Percentiles rank a stretch among this genome's conserved stretches.
These are phyloP conservation scores for Atractosteus spatula DNA, from an alignment of 2,113 vertebrate species.

Conservation along the genomic window DNA sequence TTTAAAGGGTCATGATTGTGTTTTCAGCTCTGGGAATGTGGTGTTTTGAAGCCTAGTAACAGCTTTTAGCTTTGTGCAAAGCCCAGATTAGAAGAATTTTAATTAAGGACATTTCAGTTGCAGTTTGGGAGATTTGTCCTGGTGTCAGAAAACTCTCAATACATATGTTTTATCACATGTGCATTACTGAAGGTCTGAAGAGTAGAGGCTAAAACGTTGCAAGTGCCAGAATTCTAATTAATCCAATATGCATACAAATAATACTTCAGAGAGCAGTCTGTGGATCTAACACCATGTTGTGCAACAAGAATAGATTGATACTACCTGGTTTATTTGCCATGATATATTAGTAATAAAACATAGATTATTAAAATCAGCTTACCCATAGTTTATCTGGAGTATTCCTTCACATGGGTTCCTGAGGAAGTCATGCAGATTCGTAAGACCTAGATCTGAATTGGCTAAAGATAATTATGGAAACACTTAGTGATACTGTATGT, in stretches of 20 bases:
- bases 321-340: conserved; percentile 24
- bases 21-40: conserved; percentile 25
- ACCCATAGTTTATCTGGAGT: conserved; percentile 25
- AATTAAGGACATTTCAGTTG: conserved; percentile 15
- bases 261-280: conserved; percentile 25
- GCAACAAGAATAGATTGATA: conserved; percentile 14
- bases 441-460: conserved; percentile 15
- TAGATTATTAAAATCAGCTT: conserved; percentile 24
- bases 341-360: conserved; percentile 29
- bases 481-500: not conserved
- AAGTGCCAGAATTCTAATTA: conserved; percentile 60
- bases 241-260: conserved; percentile 59
- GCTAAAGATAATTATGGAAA: conserved; percentile 28
- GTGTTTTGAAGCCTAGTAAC: not conserved
- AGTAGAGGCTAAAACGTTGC: conserved; percentile 41
- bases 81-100: conserved; percentile 13
- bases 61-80: conserved; percentile 31
- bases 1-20: conserved; percentile 34
- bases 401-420: conserved; percentile 18
- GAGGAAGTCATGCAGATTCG: conserved; percentile 14
- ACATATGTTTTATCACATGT: conserved; percentile 35
- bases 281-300: not conserved
- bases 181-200: conserved; percentile 42
- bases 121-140: not conserved
- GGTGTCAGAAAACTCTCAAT: not conserved